phyloP scores from a whole-genome alignment of 2,797 vertebrate genomes.

The Sorex maritimensis region DNA sequence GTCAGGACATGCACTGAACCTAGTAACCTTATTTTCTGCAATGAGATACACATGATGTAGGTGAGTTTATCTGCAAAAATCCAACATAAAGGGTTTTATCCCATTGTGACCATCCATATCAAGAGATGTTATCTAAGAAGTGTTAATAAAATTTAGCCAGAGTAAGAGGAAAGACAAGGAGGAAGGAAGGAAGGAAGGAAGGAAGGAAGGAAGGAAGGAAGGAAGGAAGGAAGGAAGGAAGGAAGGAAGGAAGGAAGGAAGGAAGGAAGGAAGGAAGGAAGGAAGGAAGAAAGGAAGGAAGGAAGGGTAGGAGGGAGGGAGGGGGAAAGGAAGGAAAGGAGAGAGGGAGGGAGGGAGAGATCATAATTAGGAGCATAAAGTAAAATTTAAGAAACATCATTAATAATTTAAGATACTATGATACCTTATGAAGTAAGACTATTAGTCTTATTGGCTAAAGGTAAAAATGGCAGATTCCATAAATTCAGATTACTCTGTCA shows the following conservation, averaged over 20 bases:
- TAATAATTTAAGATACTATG: slow-evolving; percentile 28
- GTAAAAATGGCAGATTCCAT: slow-evolving; percentile 69
- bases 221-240: not conserved
- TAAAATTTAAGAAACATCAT: slow-evolving; percentile 49
- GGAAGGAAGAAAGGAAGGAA: not conserved
- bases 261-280: not conserved
- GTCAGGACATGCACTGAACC: not conserved
- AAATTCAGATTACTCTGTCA: not conserved
- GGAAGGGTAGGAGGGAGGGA: not conserved
- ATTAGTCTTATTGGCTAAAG: slow-evolving; percentile 39
- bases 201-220: not conserved
- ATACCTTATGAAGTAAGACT: slow-evolving; percentile 44
- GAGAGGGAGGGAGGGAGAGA: not conserved
- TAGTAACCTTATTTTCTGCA: slow-evolving; percentile 33
- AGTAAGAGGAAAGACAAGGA: not conserved
- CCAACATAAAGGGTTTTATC: fast-evolving
- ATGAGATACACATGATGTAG: not conserved
- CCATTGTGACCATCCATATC: not conserved
- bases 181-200: not conserved
- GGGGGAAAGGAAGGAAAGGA: too few species aligned
- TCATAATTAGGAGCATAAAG: not conserved
- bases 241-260: not conserved
- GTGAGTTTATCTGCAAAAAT: slow-evolving; percentile 50
- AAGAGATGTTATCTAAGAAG: not conserved
- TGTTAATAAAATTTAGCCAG: slow-evolving; percentile 43